phyloP scores from a whole-genome alignment of 2,113 vertebrate species.

The Hippocampus barbouri region DNA sequence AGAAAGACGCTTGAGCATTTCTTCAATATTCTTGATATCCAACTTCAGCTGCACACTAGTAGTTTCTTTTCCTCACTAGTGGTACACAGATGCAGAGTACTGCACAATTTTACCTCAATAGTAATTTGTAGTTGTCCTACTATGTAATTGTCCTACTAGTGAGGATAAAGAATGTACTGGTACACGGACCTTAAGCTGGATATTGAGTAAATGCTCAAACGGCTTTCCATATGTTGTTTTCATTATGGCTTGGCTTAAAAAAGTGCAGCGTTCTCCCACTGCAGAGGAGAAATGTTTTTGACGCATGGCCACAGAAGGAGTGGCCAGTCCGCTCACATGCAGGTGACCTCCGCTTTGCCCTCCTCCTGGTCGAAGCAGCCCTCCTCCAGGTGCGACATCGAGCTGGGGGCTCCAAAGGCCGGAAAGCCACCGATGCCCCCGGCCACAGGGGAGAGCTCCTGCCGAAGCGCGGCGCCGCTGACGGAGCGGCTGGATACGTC shows the following conservation, averaged over 20 bases:
- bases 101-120: background rate
- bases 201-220: background rate
- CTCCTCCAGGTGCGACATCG: constrained; percentile 85
- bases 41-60: background rate
- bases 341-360: constrained; percentile 91
- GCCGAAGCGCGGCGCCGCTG: constrained; percentile 22
- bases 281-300: background rate
- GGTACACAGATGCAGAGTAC: background rate
- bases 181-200: background rate
- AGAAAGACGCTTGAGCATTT: background rate
- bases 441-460: constrained; percentile 42
- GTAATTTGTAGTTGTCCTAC: background rate
- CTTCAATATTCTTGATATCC: background rate
- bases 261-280: constrained; percentile 45
- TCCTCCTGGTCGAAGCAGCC: constrained; percentile 90
- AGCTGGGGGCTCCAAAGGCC: constrained; percentile 73
- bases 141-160: background rate
- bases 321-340: constrained; percentile 75
- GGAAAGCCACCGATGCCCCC: constrained; percentile 75
- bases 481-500: constrained; percentile 49
- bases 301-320: background rate
- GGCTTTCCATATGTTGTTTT: background rate
- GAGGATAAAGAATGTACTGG: background rate
- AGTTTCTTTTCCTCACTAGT: background rate
- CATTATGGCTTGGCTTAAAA: constrained; percentile 57